Conservation (phyloP, 1,140 invertebrate genomes). For the Hermatobates lingyangjiaoensis region DNA sequence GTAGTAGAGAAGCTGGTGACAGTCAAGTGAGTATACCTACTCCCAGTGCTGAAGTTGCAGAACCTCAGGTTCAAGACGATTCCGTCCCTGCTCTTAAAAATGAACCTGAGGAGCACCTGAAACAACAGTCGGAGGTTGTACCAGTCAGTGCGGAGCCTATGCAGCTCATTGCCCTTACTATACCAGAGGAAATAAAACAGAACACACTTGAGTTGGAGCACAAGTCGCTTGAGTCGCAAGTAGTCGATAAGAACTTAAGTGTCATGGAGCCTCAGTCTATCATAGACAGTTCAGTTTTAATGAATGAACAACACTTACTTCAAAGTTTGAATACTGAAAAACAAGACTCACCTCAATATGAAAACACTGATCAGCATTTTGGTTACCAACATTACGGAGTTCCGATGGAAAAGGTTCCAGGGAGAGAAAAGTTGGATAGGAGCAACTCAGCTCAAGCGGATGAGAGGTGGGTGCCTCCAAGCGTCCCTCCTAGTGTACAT, state of each 20-base stretch:
- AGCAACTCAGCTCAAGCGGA: constrained; percentile 31
- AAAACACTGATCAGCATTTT: constrained; percentile 10
- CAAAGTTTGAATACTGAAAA: constrained; percentile 4
- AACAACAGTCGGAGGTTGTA: neutral
- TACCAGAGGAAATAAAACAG: constrained; percentile 12
- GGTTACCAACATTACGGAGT: constrained; percentile 13
- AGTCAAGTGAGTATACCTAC: neutral
- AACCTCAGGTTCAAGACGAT: constrained; percentile 2
- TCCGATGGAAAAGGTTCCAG: constrained; percentile 17
- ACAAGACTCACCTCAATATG: constrained; percentile 6
- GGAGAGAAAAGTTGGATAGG: constrained; percentile 25
- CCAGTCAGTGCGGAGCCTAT: neutral
- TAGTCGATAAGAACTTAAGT: constrained; percentile 4
- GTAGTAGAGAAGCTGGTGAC: no score
- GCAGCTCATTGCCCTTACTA: constrained; percentile 7
- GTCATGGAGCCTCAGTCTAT: constrained; percentile 9
- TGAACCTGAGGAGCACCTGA: neutral
- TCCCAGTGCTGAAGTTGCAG: neutral
- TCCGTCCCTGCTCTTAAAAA: neutral
- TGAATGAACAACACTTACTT: constrained; percentile 9
- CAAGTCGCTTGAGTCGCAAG: constrained; percentile 4
- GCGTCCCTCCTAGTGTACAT: constrained; percentile 24
- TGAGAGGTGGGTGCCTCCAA: constrained; percentile 43
- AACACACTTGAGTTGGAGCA: neutral
- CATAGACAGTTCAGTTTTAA: no score